Evolutionary conservation across 2,797 vertebrate genomes (phyloP), one percentile per base, ranked within the genome.

Genomic region (Trematomus bernacchii): DNA sequence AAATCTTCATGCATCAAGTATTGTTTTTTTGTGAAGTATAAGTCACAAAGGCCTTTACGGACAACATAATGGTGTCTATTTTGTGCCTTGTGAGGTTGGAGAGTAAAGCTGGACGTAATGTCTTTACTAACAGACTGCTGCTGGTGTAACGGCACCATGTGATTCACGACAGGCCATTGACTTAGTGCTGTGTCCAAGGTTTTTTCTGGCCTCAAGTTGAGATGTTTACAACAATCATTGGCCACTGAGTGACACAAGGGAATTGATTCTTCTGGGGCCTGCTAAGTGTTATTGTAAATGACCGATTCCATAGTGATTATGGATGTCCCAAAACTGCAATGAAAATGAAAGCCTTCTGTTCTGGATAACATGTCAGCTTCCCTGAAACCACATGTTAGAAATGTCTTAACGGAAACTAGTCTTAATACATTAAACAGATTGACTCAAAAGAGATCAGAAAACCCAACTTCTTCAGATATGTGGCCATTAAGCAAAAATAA

Each of bases 221-320:
- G 87, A 90, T 91, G 93, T 93, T 95, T 94, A 93, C 92, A 91
- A 89, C 92, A 91, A 89, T 91, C 86, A 85, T 61, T 85, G 85
- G 82, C 86, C 71, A 83, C 86, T 82, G 88, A 94, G 90, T 91
- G 93, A 94, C 93, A 93, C 92, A 91, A 88, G 84, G 73, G 87
- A 92, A 94, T 92, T 87, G 92, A 94, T 94, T 93, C 86, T 77
- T 89, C 82, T 80, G 82, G 66, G 74, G 83, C 84, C 85, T 69
- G 90, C 89, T 91, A 92, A 92, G 88, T 84, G 91, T 88, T 91
- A 91, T 89, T 87, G 83, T 91, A 92, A 94, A 91, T 89, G 85
- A 93, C 88, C 92, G 79, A 85, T 92, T 90, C 87, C 82, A 66
- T 60, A 51, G 87, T 89, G 89, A 92, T 94, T 93, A 91, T 78